phyloP scores from a whole-genome alignment of 2,888 invertebrate genomes.

The Linyphia triangularis region DNA sequence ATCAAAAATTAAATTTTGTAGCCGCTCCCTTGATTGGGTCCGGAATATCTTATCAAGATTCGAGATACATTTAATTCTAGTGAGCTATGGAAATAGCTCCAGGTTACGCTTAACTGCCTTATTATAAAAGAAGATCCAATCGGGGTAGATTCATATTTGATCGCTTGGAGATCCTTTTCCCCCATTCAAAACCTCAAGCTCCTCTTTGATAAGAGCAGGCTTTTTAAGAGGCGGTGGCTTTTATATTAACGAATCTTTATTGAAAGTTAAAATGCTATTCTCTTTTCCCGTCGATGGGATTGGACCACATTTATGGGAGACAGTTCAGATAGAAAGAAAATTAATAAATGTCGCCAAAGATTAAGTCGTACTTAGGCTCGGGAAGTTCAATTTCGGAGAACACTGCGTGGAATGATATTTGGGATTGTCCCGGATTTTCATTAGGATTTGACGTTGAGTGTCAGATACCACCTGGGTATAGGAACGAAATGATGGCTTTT shows the following conservation, averaged over 20 bases:
- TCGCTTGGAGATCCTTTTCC: conserved; percentile 40
- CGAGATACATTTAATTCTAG: conserved; percentile 65
- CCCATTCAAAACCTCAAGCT: conserved; percentile 36
- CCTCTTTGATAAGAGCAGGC: conserved; percentile 46
- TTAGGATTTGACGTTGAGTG: conserved; percentile 25
- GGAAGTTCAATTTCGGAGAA: conserved; percentile 52
- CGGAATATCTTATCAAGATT: conserved; percentile 49
- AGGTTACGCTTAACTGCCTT: conserved; percentile 68
- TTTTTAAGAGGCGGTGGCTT: conserved; percentile 58
- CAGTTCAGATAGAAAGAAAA: conserved; percentile 53
- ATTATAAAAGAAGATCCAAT: conserved; percentile 73
- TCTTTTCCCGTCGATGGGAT: conserved; percentile 35
- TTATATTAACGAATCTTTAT: conserved; percentile 73
- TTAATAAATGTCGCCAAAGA: conserved; percentile 72
- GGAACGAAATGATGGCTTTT: conserved; percentile 10
- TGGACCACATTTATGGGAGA: conserved; percentile 32
- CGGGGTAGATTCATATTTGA: conserved; percentile 66
- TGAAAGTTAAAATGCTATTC: conserved; percentile 73
- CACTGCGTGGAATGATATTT: conserved; percentile 10
- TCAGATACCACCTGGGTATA: conserved; percentile 26
- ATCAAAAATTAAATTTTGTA: conserved; percentile 41
- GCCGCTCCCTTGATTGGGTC: conserved; percentile 44
- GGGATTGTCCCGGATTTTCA: conserved; percentile 32
- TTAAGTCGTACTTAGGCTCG: conserved; percentile 62
- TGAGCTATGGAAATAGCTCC: conserved; percentile 44